These are phyloP conservation scores for Melanotaenia boesemani DNA, from an alignment of 2,797 vertebrate genomes.

Conservation along the genomic window DNA sequence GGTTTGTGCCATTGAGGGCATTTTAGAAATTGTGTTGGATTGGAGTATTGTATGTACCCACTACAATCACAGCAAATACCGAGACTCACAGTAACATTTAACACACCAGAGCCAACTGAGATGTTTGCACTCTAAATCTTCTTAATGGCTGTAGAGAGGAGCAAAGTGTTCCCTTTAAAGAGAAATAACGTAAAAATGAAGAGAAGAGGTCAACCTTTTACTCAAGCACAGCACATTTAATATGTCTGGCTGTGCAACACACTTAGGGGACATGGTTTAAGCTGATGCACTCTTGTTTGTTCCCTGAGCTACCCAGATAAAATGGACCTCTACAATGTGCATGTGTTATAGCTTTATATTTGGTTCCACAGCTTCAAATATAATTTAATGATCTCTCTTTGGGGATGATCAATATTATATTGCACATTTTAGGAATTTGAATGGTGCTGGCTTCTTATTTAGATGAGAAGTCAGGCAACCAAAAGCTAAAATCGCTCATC, in stretches of 20 bases:
- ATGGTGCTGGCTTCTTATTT: neutral
- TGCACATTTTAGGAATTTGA: neutral
- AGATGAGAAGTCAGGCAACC: neutral
- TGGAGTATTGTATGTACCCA: constrained; percentile 9
- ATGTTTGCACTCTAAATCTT: constrained; percentile 55
- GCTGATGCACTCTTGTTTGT: constrained; percentile 11
- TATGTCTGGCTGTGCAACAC: constrained; percentile 33
- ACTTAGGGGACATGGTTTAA: constrained; percentile 27
- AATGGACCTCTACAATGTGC: constrained; percentile 21
- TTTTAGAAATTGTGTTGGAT: constrained; percentile 37
- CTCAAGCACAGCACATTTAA: constrained; percentile 39
- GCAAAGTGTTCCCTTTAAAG: constrained; percentile 45
- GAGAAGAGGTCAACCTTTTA: constrained; percentile 42
- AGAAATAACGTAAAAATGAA: constrained; percentile 41
- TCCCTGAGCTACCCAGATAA: constrained; percentile 34
- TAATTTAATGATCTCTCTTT: constrained; percentile 22
- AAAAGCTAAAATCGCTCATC: neutral
- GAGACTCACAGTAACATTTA: constrained; percentile 2
- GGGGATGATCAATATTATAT: constrained; percentile 21
- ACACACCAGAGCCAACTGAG: constrained; percentile 18
- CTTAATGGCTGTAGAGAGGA: constrained; percentile 52
- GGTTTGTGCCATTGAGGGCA: constrained; percentile 30
- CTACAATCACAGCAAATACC: neutral
- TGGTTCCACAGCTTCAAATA: constrained; percentile 16
- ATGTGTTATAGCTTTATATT: constrained; percentile 26